A percentile compares a stretch with the other conserved stretches of the same genome.
phyloP scores from a whole-genome alignment of 2,797 vertebrate genomes.

The Centroberyx gerrardi region DNA sequence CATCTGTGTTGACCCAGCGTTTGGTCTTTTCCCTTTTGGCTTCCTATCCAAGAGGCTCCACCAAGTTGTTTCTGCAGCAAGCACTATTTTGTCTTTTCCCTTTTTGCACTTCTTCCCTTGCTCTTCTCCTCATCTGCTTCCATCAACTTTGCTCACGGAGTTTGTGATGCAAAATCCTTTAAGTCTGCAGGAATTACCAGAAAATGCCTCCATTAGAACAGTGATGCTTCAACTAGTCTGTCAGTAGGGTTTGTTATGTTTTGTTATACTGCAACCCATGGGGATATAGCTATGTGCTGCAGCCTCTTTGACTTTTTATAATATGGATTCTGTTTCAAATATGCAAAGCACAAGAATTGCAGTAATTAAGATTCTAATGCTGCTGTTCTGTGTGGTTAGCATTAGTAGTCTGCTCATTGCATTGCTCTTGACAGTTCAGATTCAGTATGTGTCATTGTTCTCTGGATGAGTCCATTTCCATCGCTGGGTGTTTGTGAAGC shows the following conservation, averaged over 20 bases:
- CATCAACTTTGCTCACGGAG: not conserved
- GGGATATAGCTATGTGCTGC: not conserved
- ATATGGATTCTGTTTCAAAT: too few species aligned
- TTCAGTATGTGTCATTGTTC: slow-evolving; percentile 31
- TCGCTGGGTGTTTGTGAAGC: slow-evolving; percentile 42
- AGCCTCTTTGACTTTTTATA: not conserved
- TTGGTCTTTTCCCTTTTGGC: slow-evolving; percentile 70
- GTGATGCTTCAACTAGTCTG: not conserved
- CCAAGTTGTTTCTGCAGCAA: slow-evolving; percentile 54
- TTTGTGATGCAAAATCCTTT: not conserved
- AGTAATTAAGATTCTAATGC: too few species aligned
- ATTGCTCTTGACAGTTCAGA: not conserved
- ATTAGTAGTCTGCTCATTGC: not conserved
- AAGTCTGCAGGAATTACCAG: not conserved
- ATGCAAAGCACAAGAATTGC: too few species aligned
- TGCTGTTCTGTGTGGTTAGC: not conserved
- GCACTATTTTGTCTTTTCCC: slow-evolving; percentile 24
- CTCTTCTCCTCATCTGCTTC: slow-evolving; percentile 3
- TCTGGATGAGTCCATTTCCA: not conserved
- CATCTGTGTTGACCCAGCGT: slow-evolving; percentile 81
- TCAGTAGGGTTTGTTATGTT: not conserved
- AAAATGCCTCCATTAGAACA: not conserved
- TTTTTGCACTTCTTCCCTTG: slow-evolving; percentile 15
- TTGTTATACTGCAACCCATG: slow-evolving; percentile 9
- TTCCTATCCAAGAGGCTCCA: slow-evolving; percentile 70